Conservation (phyloP, 2,888 invertebrate species). For the Diarsia rubi region DNA sequence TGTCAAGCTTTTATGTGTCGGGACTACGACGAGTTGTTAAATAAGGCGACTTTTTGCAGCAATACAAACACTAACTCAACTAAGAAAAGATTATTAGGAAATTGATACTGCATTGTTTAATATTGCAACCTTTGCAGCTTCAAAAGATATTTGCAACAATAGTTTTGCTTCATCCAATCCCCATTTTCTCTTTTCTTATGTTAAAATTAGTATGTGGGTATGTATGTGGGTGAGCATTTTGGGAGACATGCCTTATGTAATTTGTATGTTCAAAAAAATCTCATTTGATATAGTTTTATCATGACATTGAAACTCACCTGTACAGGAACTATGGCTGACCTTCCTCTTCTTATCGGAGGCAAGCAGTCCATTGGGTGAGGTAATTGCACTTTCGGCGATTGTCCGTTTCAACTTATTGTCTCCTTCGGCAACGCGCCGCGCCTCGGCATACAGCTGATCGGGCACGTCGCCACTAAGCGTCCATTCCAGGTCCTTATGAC, state of each 20-base stretch:
- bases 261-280: neutral
- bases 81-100: neutral
- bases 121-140: neutral
- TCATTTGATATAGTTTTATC: neutral
- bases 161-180: neutral
- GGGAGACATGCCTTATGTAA: neutral
- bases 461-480: constrained; percentile 81
- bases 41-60: neutral
- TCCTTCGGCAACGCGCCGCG: constrained; percentile 67
- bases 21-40: neutral
- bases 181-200: neutral
- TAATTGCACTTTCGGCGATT: constrained; percentile 85
- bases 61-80: neutral
- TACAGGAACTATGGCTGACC: constrained; percentile 90
- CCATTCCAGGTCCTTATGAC: constrained; percentile 83
- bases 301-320: constrained; percentile 76
- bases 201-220: neutral
- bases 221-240: neutral
- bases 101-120: neutral
- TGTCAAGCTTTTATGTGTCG: neutral
- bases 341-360: constrained; percentile 92
- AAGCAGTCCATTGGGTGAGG: constrained; percentile 91
- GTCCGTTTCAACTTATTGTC: constrained; percentile 84
- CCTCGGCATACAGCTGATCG: constrained; percentile 58
- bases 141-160: neutral